A percentile compares a stretch with the other conserved stretches of the same genome.
Conservation (phyloP, 2,797 vertebrate species). For the Nyctalus aviator region DNA sequence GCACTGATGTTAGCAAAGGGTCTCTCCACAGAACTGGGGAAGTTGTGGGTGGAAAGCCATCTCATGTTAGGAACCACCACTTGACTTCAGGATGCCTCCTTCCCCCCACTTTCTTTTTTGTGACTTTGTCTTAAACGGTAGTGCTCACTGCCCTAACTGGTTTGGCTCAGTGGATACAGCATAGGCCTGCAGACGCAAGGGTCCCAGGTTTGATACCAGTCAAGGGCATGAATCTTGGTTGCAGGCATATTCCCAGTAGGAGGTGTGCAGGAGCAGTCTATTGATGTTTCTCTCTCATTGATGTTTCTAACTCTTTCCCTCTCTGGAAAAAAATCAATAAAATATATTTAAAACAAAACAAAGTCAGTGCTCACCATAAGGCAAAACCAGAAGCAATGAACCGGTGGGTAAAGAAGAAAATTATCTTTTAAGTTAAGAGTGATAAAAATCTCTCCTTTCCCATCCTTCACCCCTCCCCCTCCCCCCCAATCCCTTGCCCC, state of each 20-base stretch:
- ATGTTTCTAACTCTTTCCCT: too few species aligned
- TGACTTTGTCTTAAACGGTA: not conserved
- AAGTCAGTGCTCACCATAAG: not conserved
- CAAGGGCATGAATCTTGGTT: too few species aligned
- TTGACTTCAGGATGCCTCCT: not conserved
- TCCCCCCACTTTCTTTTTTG: not conserved
- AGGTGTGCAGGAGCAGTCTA: too few species aligned
- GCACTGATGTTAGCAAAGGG: not conserved
- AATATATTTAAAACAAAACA: too few species aligned
- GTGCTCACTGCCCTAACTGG: too few species aligned
- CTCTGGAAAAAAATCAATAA: too few species aligned
- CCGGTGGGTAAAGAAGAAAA: not conserved
- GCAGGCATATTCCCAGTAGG: too few species aligned
- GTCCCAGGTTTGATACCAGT: too few species aligned
- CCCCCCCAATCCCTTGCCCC: not conserved
- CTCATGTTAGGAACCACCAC: not conserved
- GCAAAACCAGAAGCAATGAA: not conserved
- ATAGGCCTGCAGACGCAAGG: too few species aligned
- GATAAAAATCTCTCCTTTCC: rapidly evolving
- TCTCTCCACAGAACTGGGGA: not conserved
- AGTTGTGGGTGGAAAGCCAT: rapidly evolving
- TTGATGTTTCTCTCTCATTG: too few species aligned
- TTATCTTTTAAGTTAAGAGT: not conserved
- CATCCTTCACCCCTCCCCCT: rapidly evolving
- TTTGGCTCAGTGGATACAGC: too few species aligned